Evolutionary conservation across 1,140 invertebrate species (phyloP).

Genomic region (Tetragonula clypearis): DNA sequence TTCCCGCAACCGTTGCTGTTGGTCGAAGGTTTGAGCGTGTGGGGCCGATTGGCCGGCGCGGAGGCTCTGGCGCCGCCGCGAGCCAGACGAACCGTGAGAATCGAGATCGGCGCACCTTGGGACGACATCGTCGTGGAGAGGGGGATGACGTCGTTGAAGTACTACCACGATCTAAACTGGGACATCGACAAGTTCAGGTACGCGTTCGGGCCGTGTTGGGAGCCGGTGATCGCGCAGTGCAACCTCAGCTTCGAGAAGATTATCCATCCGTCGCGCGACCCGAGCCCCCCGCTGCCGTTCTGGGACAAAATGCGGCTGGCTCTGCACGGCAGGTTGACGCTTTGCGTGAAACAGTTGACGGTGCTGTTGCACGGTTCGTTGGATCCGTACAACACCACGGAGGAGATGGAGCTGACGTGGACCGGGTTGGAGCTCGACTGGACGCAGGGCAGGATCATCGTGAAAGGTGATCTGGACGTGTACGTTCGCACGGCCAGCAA

Average conservation of each 20-base stretch:
- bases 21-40: constrained; percentile 91
- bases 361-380: constrained; percentile 95
- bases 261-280: constrained; percentile 93
- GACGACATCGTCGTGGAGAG: constrained; percentile 88
- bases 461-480: constrained; percentile 85
- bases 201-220: constrained; percentile 99
- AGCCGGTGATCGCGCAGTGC: constrained; percentile 97
- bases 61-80: constrained; percentile 92
- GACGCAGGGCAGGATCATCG: constrained; percentile 90
- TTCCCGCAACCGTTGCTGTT: constrained; percentile 96
- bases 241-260: constrained; percentile 95
- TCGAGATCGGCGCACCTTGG: constrained; percentile 90
- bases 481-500: constrained; percentile 98
- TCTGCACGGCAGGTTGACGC: constrained; percentile 95
- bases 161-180: constrained; percentile 99
- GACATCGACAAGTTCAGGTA: constrained; percentile 94
- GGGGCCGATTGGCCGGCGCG: constrained; percentile 94
- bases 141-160: constrained; percentile 97
- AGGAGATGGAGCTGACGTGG: constrained; percentile 99
- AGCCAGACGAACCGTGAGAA: constrained; percentile 87
- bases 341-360: constrained; percentile 92
- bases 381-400: constrained; percentile 99
- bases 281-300: constrained; percentile 95
- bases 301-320: constrained; percentile 98
- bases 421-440: constrained; percentile 95